phyloP scores from a whole-genome alignment of 2,113 vertebrate genomes.

The Ceyx margarethae region DNA sequence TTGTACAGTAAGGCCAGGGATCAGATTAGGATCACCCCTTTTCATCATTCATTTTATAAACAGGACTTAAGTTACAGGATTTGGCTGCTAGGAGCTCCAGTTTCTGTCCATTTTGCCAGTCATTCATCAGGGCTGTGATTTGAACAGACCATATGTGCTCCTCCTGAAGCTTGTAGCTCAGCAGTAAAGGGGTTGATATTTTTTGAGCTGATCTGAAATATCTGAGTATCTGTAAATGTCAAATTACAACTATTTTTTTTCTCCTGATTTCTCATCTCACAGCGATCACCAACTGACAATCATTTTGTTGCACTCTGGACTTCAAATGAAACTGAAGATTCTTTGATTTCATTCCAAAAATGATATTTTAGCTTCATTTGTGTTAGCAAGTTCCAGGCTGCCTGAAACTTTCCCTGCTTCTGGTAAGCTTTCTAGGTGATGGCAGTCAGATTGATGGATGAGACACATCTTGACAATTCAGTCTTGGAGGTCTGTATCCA shows the following conservation, averaged over 20 bases:
- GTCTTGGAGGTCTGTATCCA: neutral
- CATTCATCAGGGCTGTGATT: neutral
- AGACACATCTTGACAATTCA: neutral
- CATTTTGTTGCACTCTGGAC: neutral
- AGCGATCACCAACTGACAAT: neutral
- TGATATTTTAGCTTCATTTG: neutral
- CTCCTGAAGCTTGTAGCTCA: neutral
- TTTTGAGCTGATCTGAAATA: neutral
- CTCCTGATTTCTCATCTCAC: neutral
- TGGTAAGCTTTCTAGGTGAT: neutral
- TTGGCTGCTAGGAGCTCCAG: slow-evolving; percentile 28
- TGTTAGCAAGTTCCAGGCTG: neutral
- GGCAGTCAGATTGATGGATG: neutral
- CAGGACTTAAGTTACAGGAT: neutral
- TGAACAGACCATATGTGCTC: neutral
- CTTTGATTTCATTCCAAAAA: neutral
- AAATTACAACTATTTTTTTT: neutral
- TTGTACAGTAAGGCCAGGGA: slow-evolving; percentile 21
- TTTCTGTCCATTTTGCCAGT: slow-evolving; percentile 44
- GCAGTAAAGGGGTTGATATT: neutral
- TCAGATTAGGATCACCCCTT: slow-evolving; percentile 37
- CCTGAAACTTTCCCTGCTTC: neutral
- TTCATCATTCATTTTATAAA: slow-evolving; percentile 43
- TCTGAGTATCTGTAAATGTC: neutral
- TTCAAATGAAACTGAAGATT: neutral